These are phyloP conservation scores for Eulemur mongoz DNA, from an alignment of 2,797 vertebrate genomes.

Conservation along the genomic window DNA sequence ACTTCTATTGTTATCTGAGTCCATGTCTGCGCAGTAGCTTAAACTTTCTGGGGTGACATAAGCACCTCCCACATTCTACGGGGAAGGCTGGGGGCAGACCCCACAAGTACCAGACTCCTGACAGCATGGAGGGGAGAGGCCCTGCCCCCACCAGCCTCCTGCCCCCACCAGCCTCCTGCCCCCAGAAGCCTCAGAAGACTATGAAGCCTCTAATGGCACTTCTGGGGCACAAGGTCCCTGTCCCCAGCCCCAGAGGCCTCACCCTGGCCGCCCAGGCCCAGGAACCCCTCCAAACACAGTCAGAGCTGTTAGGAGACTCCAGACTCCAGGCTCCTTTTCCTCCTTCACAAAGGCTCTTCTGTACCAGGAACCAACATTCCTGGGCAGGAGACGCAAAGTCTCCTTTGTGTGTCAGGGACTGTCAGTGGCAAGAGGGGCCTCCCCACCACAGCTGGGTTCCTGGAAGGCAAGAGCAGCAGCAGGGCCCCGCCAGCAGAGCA, in stretches of 20 bases:
- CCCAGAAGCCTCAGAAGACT: not conserved
- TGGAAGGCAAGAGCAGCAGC: not conserved
- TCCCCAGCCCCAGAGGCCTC: too few relatives aligned
- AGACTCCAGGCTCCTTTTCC: not conserved
- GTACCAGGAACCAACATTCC: not conserved
- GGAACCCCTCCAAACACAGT: not conserved
- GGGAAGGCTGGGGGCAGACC: not conserved
- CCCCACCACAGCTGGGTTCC: not conserved
- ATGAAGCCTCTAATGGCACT: not conserved
- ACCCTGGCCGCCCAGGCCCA: not conserved
- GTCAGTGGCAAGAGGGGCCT: not conserved
- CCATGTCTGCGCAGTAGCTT: not conserved
- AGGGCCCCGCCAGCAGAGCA: not conserved
- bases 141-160: not conserved
- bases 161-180: not conserved
- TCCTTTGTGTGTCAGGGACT: not conserved
- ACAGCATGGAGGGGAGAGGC: not conserved
- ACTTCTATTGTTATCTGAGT: not conserved
- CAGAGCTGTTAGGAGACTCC: not conserved
- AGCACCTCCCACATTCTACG: not conserved
- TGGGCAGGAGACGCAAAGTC: not conserved
- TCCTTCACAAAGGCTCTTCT: conserved; percentile 6
- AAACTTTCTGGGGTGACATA: not conserved
- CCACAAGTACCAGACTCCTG: not conserved
- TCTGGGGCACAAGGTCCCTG: not conserved